phyloP scores from a whole-genome alignment of 2,797 vertebrate species.

The Lutjanus campechanus region DNA sequence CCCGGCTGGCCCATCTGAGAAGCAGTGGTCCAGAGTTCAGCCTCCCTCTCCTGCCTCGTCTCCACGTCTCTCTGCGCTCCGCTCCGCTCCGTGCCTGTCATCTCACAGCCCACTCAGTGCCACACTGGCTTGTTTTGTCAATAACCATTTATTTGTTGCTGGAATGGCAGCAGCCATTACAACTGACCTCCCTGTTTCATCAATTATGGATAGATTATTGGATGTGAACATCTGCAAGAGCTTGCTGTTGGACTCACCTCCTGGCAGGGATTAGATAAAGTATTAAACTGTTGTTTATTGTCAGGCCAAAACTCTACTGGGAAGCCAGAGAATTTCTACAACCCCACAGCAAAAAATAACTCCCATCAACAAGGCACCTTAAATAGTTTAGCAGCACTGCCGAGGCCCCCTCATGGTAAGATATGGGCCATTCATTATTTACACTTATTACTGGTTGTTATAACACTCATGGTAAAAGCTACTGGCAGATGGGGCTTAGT shows the following conservation, averaged over 20 bases:
- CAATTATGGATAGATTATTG: slow-evolving; percentile 99
- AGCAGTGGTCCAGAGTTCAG: slow-evolving; percentile 56
- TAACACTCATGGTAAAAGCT: slow-evolving; percentile 92
- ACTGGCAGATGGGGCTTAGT: slow-evolving; percentile 89
- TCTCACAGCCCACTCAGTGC: slow-evolving; percentile 87
- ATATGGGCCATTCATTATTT: slow-evolving; percentile 93
- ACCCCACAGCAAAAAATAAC: slow-evolving; percentile 87
- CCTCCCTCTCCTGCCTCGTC: slow-evolving; percentile 52
- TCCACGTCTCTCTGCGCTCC: slow-evolving; percentile 34
- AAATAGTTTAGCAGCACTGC: slow-evolving; percentile 89
- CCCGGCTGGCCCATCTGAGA: slow-evolving; percentile 39
- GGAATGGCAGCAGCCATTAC: slow-evolving; percentile 97
- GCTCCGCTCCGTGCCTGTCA: slow-evolving; percentile 81
- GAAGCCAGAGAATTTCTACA: slow-evolving; percentile 91
- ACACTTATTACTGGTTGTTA: slow-evolving; percentile 94
- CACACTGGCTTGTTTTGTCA: slow-evolving; percentile 98
- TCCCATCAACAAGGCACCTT: slow-evolving; percentile 91
- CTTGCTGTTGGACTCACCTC: slow-evolving; percentile 95
- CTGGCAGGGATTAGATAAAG: slow-evolving; percentile 99
- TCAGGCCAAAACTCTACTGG: slow-evolving; percentile 96
- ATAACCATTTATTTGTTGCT: slow-evolving; percentile 99
- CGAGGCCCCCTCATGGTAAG: slow-evolving; percentile 85
- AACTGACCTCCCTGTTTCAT: slow-evolving; percentile 99
- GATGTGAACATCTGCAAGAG: slow-evolving; percentile 99
- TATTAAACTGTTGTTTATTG: slow-evolving; percentile 99